Percentiles rank a stretch among this genome's conserved stretches.
Conservation (phyloP, 1,140 invertebrate species). For the Gryon sp. region DNA sequence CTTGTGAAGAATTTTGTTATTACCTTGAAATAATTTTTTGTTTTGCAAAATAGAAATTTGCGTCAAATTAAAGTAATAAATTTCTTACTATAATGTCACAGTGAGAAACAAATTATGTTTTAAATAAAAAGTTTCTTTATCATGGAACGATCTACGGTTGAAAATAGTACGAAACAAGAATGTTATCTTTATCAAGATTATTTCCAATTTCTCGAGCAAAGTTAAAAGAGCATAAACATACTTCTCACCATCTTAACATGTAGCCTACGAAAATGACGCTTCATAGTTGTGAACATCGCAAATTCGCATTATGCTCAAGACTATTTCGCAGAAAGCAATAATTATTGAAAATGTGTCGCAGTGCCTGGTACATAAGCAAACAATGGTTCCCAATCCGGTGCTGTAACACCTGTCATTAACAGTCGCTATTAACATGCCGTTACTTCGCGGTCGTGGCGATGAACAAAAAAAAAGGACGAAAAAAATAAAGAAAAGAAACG, state of each 20-base stretch:
- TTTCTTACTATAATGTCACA: too few species aligned
- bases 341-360: slow-evolving; percentile 71
- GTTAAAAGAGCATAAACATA: slow-evolving; percentile 34
- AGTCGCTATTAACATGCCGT: slow-evolving; percentile 75
- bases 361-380: slow-evolving; percentile 71
- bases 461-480: slow-evolving; percentile 50
- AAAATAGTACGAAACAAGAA: slow-evolving; percentile 1
- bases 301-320: slow-evolving; percentile 35
- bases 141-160: neutral
- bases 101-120: too few species aligned
- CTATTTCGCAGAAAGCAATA: slow-evolving; percentile 60
- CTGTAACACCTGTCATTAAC: slow-evolving; percentile 76
- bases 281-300: slow-evolving; percentile 33
- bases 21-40: too few species aligned
- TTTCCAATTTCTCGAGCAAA: slow-evolving; percentile 12
- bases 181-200: slow-evolving; percentile 32
- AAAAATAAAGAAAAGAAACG: slow-evolving; percentile 16
- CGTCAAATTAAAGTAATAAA: too few species aligned
- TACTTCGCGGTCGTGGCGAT: slow-evolving; percentile 63
- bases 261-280: slow-evolving; percentile 4
- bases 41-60: too few species aligned
- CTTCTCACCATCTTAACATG: slow-evolving; percentile 21
- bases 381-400: slow-evolving; percentile 68
- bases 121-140: slow-evolving; percentile 2
- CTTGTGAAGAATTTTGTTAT: too few species aligned